These are phyloP conservation scores for Gallinago stenura DNA, from an alignment of 2,797 vertebrate species.

Conservation along the genomic window DNA sequence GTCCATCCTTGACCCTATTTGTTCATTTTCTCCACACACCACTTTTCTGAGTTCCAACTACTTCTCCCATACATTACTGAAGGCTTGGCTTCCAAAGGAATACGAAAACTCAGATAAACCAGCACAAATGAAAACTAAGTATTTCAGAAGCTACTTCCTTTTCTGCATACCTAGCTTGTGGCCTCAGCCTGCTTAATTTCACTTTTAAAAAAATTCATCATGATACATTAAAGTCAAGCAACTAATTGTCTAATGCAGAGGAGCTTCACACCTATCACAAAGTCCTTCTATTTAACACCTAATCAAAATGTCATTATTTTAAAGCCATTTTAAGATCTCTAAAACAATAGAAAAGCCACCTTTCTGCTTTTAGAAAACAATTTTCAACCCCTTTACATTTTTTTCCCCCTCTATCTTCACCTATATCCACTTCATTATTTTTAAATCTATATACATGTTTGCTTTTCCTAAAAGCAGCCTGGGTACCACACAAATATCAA, in stretches of 20 bases:
- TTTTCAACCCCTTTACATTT: not conserved
- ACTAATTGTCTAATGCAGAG: not conserved
- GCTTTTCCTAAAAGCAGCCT: not conserved
- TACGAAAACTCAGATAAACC: not conserved
- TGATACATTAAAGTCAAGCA: not conserved
- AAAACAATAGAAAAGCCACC: not conserved
- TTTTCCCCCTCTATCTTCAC: not conserved
- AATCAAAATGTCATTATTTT: not conserved
- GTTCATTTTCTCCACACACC: not conserved
- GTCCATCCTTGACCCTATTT: not conserved
- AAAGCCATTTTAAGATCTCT: not conserved
- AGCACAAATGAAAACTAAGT: not conserved
- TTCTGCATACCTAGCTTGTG: not conserved
- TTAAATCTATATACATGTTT: not conserved
- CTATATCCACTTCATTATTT: not conserved
- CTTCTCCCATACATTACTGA: not conserved
- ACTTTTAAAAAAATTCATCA: not conserved
- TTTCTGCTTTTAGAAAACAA: not conserved
- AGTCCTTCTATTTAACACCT: not conserved
- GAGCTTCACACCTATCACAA: not conserved
- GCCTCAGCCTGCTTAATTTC: not conserved
- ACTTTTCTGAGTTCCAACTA: not conserved
- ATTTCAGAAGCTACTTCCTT: not conserved
- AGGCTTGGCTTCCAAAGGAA: not conserved
- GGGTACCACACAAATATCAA: fast-evolving